Evolutionary conservation across 1,140 invertebrate genomes (phyloP), one percentile per base, ranked within the genome.

Genomic region (Lepidotrigona ventralis): DNA sequence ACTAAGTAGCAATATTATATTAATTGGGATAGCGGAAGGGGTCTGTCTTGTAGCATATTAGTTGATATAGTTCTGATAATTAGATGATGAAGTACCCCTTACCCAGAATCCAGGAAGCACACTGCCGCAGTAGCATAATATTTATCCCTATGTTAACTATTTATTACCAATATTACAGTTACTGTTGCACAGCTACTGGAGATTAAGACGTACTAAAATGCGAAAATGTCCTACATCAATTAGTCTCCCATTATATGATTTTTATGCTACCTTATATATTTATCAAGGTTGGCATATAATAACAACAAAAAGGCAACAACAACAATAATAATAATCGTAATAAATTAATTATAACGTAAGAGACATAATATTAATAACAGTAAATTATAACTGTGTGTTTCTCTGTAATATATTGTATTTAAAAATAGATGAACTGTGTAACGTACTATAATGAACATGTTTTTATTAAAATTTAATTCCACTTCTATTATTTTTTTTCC

Each of bases 351-450:
- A 91, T 91, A 92, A 92, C 86, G 89, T 89, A 91, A 91, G 92
- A 92, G 91, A 91, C 89, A 92, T 93, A 92, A 92, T 93, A 92
- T 93, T 92, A 93, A 92, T 92, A 93, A 93, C 93, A 92, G 92
- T 93, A 93, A 93, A 93, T 93, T 93, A 93, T 93, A 93, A 93
- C 87, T 93, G 92, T 93, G 93, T 93, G 92, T 93, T 93, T 93
- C 91, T 92, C 92, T 93, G 93, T 93, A 93, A 93, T 93, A 93
- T 93, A 93, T 93, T 93, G 92, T 93, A 93, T 91, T 91, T 93
- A 91, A 87, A 92, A 93, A 93, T 91, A 92, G 91, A 92, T 80
- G 81, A 90, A 92, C 90, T 91, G 91, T 92, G 90, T 92, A 92
- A 88, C 88, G 85, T 83, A 86, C 85, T 91, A 87, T 87, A 84